These are phyloP conservation scores for Dinomys branickii DNA, from an alignment of 2,113 vertebrate genomes.

Conservation along the genomic window DNA sequence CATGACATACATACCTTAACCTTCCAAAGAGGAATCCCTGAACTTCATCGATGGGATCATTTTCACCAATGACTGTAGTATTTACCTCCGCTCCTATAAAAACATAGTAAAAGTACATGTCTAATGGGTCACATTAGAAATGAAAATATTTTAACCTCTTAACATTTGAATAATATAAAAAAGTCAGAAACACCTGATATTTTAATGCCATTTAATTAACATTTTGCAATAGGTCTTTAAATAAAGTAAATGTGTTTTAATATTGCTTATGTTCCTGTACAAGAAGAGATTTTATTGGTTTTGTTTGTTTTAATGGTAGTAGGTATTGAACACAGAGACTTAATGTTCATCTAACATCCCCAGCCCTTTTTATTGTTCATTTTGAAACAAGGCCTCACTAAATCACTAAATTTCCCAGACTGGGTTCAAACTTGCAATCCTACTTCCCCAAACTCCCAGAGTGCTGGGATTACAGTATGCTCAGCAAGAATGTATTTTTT, in stretches of 20 bases:
- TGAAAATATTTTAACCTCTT: background rate
- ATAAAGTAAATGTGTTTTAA: conserved; percentile 43
- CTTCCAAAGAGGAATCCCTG: conserved; percentile 99
- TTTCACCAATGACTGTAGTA: conserved; percentile 94
- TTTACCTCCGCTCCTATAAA: conserved; percentile 92
- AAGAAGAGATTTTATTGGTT: background rate
- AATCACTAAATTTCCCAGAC: background rate
- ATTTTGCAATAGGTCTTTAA: background rate
- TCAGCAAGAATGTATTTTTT: background rate
- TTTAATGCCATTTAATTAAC: conserved; percentile 1
- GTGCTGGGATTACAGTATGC: background rate
- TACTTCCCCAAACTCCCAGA: background rate
- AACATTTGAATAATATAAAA: background rate
- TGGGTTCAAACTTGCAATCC: background rate
- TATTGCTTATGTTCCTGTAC: background rate
- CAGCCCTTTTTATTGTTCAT: background rate
- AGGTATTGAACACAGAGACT: background rate
- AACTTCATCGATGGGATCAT: conserved; percentile 97
- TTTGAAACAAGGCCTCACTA: background rate
- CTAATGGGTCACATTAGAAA: conserved; percentile 38
- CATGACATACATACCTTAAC: conserved; percentile 93
- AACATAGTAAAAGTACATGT: conserved; percentile 58
- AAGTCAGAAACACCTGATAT: conserved; percentile 20
- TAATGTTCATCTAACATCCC: background rate
- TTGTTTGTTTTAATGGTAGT: background rate